A percentile compares a stretch with the other conserved stretches of the same genome.
These are phyloP conservation scores for Lycaena phlaeas DNA, from an alignment of 2,888 invertebrate species.

Conservation along the genomic window DNA sequence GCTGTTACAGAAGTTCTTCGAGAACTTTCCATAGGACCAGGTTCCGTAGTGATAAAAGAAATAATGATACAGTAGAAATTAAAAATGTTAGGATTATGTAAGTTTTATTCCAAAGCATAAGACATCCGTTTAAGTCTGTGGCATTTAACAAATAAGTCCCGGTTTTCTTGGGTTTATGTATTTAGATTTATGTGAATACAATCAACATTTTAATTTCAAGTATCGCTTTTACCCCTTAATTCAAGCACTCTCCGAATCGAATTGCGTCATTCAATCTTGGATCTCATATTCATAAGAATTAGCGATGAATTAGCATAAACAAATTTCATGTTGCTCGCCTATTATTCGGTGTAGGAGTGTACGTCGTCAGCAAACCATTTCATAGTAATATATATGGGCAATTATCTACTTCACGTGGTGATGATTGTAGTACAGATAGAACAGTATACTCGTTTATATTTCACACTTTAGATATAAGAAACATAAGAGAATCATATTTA, in stretches of 20 bases:
- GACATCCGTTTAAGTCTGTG: too few species aligned
- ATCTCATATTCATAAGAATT: not conserved
- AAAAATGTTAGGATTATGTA: too few species aligned
- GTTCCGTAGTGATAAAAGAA: too few species aligned
- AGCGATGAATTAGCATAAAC: not conserved
- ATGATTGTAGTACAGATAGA: not conserved
- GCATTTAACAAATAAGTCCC: too few species aligned
- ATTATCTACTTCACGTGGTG: slow-evolving; percentile 20
- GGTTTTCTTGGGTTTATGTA: too few species aligned
- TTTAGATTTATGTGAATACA: slow-evolving; percentile 7
- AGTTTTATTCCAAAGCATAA: too few species aligned
- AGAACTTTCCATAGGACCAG: too few species aligned
- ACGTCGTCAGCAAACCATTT: slow-evolving; percentile 17
- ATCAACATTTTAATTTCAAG: too few species aligned
- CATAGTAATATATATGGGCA: slow-evolving; percentile 19
- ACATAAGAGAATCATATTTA: too few species aligned
- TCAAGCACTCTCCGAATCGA: not conserved
- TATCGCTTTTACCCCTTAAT: not conserved
- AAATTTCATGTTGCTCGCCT: not conserved
- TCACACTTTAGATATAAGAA: too few species aligned
- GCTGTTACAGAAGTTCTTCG: too few species aligned
- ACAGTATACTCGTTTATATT: not conserved
- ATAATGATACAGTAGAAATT: too few species aligned
- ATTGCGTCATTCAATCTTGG: not conserved
- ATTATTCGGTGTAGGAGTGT: slow-evolving; percentile 9